These are phyloP conservation scores for Micronisus gabar DNA, from an alignment of 2,113 vertebrate genomes.

Conservation along the genomic window DNA sequence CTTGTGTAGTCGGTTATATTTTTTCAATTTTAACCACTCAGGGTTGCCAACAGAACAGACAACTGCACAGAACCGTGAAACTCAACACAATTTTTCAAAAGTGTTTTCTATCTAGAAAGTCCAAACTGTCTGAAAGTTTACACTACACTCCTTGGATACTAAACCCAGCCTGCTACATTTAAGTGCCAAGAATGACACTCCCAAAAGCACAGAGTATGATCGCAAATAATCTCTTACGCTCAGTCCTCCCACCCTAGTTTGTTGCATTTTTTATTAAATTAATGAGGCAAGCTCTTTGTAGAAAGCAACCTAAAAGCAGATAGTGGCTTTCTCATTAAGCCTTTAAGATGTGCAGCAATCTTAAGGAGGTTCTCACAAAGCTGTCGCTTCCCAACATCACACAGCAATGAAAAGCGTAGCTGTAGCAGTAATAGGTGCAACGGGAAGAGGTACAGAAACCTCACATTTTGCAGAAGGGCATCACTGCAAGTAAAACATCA, in stretches of 20 bases:
- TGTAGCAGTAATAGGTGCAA: not conserved
- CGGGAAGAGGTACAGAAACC: not conserved
- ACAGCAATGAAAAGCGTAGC: not conserved
- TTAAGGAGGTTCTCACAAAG: not conserved
- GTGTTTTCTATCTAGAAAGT: not conserved
- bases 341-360: not conserved
- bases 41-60: not conserved
- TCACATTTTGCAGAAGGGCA: not conserved
- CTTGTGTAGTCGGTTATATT: conserved; percentile 69
- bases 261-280: not conserved
- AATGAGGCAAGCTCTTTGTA: not conserved
- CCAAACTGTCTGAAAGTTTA: not conserved
- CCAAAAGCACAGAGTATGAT: not conserved
- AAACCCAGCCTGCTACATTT: fast-evolving
- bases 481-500: not conserved
- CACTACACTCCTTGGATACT: not conserved
- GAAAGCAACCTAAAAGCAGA: not conserved
- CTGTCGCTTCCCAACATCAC: not conserved
- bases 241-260: not conserved
- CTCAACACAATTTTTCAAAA: not conserved
- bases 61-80: not conserved
- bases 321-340: not conserved
- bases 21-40: conserved; percentile 71
- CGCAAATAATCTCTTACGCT: fast-evolving
- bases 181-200: not conserved